Conservation (phyloP, 2,113 vertebrate genomes). For the Scolopax mira region DNA sequence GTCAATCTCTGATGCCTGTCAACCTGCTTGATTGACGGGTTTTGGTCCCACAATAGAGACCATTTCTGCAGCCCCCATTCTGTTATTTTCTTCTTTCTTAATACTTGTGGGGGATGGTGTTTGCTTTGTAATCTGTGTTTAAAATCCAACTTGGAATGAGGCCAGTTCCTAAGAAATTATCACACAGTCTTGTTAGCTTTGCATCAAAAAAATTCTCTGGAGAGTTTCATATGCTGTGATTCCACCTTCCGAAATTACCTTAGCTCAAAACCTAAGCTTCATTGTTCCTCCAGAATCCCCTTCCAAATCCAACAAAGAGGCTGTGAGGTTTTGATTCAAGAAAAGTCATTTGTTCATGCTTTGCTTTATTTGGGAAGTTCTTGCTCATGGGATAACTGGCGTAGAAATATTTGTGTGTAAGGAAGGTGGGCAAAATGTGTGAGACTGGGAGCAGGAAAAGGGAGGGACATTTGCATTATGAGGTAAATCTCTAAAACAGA, state of each 20-base stretch:
- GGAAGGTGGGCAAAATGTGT: not conserved
- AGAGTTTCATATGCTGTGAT: conserved; percentile 76
- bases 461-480: not conserved
- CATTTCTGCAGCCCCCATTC: conserved; percentile 77
- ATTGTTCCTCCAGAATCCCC: conserved; percentile 72
- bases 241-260: conserved; percentile 79
- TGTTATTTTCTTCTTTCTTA: conserved; percentile 78
- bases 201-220: conserved; percentile 74
- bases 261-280: conserved; percentile 74
- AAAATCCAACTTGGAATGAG: conserved; percentile 81
- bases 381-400: not conserved
- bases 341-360: conserved; percentile 27
- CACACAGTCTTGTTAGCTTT: conserved; percentile 79
- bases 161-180: conserved; percentile 79
- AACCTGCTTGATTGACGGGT: conserved; percentile 88
- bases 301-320: conserved; percentile 72
- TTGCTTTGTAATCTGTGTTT: conserved; percentile 84
- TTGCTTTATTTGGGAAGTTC: conserved; percentile 11
- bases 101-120: conserved; percentile 82
- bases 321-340: conserved; percentile 63
- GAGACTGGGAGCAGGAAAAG: not conserved
- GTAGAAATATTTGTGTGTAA: conserved; percentile 1
- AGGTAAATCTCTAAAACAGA: not conserved
- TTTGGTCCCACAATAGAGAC: conserved; percentile 85
- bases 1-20: conserved; percentile 85